phyloP scores from a whole-genome alignment of 2,797 vertebrate species.

The Chloroceryle inda region DNA sequence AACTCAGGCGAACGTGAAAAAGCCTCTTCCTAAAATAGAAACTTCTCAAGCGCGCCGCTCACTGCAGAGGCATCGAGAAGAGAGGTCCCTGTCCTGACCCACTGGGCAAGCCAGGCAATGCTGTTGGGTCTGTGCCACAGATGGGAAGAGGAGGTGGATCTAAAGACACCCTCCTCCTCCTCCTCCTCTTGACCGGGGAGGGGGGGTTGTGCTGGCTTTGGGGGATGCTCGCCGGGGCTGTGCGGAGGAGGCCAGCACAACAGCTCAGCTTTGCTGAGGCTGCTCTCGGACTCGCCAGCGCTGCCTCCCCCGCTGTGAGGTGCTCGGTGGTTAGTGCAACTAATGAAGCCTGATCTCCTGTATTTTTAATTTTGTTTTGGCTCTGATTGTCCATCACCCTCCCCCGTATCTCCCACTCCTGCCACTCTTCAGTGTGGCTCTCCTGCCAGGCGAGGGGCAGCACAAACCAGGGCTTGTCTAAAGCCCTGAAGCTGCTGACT shows the following conservation, averaged over 20 bases:
- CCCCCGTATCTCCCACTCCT: fast-evolving
- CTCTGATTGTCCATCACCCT: neutral
- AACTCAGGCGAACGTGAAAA: neutral
- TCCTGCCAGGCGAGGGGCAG: neutral
- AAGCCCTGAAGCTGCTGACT: neutral
- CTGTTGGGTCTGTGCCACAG: neutral
- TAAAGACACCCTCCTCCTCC: neutral
- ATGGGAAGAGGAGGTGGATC: neutral
- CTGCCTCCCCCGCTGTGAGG: neutral
- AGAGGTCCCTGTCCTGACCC: neutral
- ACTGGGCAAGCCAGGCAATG: fast-evolving
- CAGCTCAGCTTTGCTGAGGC: neutral
- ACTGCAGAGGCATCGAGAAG: neutral
- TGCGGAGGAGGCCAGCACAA: neutral
- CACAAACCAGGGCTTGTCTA: neutral
- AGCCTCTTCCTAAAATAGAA: neutral
- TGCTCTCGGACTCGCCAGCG: fast-evolving
- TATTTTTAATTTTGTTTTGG: neutral
- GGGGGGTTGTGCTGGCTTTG: neutral
- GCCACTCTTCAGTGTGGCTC: neutral
- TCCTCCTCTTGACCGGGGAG: neutral
- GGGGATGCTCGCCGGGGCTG: neutral
- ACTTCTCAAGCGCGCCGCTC: neutral
- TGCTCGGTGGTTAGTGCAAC: neutral
- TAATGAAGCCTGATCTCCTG: neutral